phyloP scores from a whole-genome alignment of 1,140 invertebrate species.

The Oryctes rhinoceros region DNA sequence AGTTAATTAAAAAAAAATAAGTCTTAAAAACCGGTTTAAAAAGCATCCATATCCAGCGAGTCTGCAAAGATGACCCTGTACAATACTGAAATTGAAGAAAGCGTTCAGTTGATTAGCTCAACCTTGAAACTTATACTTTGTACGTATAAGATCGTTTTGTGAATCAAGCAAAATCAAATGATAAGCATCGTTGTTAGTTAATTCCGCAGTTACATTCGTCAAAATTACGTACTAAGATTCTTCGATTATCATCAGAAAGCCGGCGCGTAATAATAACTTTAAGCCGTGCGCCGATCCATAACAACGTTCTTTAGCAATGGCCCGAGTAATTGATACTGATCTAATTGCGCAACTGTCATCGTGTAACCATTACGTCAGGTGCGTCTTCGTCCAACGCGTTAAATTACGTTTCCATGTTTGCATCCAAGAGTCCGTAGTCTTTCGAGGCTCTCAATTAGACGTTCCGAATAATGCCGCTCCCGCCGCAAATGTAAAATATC shows the following conservation, averaged over 20 bases:
- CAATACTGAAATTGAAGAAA: no score
- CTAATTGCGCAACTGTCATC: background rate
- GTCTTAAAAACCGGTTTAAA: no score
- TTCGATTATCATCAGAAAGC: no score
- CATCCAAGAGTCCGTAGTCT: background rate
- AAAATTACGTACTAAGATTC: no score
- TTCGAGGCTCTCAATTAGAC: conserved; percentile 2
- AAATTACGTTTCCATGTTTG: background rate
- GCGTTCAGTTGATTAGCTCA: no score
- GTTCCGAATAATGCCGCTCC: background rate
- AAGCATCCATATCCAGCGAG: no score
- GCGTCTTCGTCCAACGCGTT: background rate
- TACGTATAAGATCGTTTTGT: background rate
- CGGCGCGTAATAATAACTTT: background rate
- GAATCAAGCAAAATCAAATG: background rate
- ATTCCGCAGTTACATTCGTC: background rate
- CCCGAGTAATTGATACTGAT: background rate
- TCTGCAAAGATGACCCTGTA: no score
- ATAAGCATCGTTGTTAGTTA: background rate
- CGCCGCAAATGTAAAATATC: conserved; percentile 4
- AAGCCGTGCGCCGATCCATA: background rate
- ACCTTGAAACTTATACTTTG: no score
- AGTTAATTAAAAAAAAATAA: no score
- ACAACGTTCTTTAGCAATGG: background rate
- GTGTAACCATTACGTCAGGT: background rate